Conservation (phyloP, 2,797 vertebrate species). For the Novumbra hubbsi region DNA sequence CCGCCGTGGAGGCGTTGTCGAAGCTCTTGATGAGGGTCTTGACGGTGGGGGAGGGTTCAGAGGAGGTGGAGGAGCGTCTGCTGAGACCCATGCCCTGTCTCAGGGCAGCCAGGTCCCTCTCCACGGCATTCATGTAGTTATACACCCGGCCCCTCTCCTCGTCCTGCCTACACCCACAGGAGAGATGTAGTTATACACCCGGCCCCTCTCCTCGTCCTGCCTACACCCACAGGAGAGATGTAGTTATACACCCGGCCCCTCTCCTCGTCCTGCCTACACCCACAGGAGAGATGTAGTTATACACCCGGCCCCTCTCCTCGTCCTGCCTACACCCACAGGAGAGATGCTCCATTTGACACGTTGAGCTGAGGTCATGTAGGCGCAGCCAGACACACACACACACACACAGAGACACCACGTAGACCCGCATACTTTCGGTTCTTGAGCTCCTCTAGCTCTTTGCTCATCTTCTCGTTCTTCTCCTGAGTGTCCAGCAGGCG, state of each 20-base stretch:
- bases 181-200: conserved; percentile 82
- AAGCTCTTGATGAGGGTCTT: conserved; percentile 91
- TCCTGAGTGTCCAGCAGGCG: conserved; percentile 80
- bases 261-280: conserved; percentile 87
- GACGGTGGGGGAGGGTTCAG: conserved; percentile 86
- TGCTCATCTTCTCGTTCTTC: conserved; percentile 82
- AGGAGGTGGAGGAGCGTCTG: conserved; percentile 84
- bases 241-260: conserved; percentile 84
- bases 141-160: conserved; percentile 86
- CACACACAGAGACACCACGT: background rate
- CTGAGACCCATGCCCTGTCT: conserved; percentile 87
- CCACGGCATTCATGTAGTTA: conserved; percentile 89
- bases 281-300: conserved; percentile 91
- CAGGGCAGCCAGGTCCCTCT: conserved; percentile 83
- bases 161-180: conserved; percentile 78
- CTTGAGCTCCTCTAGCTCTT: conserved; percentile 84
- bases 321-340: conserved; percentile 79
- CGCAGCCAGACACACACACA: too few relatives aligned
- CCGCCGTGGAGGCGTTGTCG: conserved; percentile 77
- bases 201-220: conserved; percentile 86
- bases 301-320: conserved; percentile 85
- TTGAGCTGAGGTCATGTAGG: too few relatives aligned
- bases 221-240: too few relatives aligned
- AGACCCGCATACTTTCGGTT: conserved; percentile 74
- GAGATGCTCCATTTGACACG: background rate